Evolutionary conservation across 2,797 vertebrate species (phyloP).

Genomic region (Anabacerthia variegaticeps): DNA sequence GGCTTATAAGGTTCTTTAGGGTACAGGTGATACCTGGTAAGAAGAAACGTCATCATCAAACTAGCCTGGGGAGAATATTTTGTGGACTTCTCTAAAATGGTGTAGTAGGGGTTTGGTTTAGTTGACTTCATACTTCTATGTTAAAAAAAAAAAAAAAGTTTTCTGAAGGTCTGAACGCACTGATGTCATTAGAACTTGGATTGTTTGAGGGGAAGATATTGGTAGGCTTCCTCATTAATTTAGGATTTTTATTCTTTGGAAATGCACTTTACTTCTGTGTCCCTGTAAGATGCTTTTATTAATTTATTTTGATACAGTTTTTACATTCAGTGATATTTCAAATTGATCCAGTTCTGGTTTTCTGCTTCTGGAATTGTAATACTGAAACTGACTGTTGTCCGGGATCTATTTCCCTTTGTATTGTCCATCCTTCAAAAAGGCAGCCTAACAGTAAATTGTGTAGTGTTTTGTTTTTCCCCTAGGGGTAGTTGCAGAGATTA

Average conservation of each 20-base stretch:
- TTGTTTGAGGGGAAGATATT: background rate
- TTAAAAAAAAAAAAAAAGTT: background rate
- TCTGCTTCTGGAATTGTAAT: background rate
- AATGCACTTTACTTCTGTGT: background rate
- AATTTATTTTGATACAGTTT: background rate
- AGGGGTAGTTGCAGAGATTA: slow-evolving; percentile 13
- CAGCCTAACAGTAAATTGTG: background rate
- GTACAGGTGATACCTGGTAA: background rate
- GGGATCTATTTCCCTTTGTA: background rate
- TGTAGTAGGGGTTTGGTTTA: background rate
- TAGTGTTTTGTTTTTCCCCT: background rate
- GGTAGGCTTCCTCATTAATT: background rate
- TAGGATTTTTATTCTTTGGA: background rate
- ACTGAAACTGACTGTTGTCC: background rate
- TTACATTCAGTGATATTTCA: background rate
- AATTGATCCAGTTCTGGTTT: background rate
- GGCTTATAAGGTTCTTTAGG: background rate
- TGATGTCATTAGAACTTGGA: background rate
- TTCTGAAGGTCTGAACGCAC: background rate
- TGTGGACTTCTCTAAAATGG: background rate
- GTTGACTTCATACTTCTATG: background rate
- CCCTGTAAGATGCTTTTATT: background rate
- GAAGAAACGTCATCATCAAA: background rate
- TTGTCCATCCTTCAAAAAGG: background rate
- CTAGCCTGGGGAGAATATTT: background rate